Evolutionary conservation across 2,888 invertebrate species (phyloP).

Genomic region (Andricus curvator): DNA sequence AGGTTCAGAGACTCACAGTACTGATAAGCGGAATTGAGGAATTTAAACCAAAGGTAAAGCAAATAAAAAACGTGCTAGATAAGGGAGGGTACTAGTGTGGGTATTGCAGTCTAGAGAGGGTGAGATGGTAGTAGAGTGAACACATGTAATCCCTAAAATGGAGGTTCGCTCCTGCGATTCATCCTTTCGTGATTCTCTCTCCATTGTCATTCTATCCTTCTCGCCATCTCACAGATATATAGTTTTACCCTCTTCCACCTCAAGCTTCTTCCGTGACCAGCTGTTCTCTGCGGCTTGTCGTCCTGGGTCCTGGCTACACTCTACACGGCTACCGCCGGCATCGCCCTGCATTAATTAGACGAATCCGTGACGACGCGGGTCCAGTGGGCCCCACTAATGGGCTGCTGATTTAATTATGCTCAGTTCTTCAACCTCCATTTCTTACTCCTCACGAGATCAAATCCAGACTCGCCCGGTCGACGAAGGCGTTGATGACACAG

Average conservation of each 20-base stretch:
- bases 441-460: slow-evolving; percentile 40
- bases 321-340: slow-evolving; percentile 61
- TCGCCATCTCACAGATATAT: slow-evolving; percentile 44
- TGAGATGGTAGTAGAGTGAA: slow-evolving; percentile 44
- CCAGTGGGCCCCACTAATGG: slow-evolving; percentile 68
- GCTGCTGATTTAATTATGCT: slow-evolving; percentile 70
- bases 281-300: slow-evolving; percentile 56
- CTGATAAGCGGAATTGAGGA: background rate
- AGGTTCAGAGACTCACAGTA: background rate
- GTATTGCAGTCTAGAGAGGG: slow-evolving; percentile 22
- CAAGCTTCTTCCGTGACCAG: slow-evolving; percentile 53
- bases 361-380: slow-evolving; percentile 67
- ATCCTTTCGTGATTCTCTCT: slow-evolving; percentile 53
- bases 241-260: slow-evolving; percentile 46
- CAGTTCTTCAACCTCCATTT: slow-evolving; percentile 59
- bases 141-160: slow-evolving; percentile 53
- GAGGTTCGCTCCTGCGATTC: slow-evolving; percentile 47
- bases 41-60: background rate
- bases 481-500: background rate
- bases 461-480: background rate
- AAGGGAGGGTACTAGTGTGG: background rate
- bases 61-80: slow-evolving; percentile 1
- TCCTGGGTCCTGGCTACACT: slow-evolving; percentile 58
- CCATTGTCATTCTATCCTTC: slow-evolving; percentile 48
- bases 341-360: slow-evolving; percentile 72